These are phyloP conservation scores for Zhengitettix transpicula DNA, from an alignment of 2,888 invertebrate species.

Conservation along the genomic window DNA sequence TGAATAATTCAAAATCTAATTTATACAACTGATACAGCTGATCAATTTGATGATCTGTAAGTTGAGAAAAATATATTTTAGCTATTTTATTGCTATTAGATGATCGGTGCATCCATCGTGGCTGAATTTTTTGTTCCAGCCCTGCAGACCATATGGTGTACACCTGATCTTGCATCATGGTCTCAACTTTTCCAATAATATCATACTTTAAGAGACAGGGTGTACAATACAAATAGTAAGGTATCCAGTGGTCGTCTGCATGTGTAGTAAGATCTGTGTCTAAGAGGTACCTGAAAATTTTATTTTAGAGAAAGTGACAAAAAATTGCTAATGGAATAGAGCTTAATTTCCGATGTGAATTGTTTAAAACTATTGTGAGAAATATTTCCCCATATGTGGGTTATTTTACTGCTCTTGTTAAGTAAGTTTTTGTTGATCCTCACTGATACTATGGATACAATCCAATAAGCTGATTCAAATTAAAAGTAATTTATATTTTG, in stretches of 20 bases:
- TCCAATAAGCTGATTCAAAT: too few relatives aligned
- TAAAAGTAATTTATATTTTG: too few relatives aligned
- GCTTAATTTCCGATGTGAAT: too few relatives aligned
- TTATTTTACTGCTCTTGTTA: too few relatives aligned
- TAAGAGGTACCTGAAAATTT: conserved; percentile 21
- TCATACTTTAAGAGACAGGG: conserved; percentile 38
- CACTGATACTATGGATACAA: too few relatives aligned
- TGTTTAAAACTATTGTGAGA: too few relatives aligned
- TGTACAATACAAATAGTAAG: conserved; percentile 35
- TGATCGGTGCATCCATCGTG: conserved; percentile 23
- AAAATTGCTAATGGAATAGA: too few relatives aligned
- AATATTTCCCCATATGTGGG: too few relatives aligned
- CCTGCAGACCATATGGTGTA: conserved; percentile 24
- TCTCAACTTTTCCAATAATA: conserved; percentile 37
- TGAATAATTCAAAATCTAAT: conserved; percentile 35
- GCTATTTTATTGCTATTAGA: conserved; percentile 19
- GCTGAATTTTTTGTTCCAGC: conserved; percentile 20
- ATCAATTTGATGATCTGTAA: conserved; percentile 22
- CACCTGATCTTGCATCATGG: conserved; percentile 32
- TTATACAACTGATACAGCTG: conserved; percentile 29
- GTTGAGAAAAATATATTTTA: conserved; percentile 26
- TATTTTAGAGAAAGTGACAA: too few relatives aligned
- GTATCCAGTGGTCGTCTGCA: conserved; percentile 41
- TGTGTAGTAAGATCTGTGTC: conserved; percentile 26
- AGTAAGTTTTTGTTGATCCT: too few relatives aligned